A percentile compares a stretch with the other conserved stretches of the same genome.
Evolutionary conservation across 2,888 invertebrate genomes (phyloP).

Genomic region (Rhyacophila evoluta): DNA sequence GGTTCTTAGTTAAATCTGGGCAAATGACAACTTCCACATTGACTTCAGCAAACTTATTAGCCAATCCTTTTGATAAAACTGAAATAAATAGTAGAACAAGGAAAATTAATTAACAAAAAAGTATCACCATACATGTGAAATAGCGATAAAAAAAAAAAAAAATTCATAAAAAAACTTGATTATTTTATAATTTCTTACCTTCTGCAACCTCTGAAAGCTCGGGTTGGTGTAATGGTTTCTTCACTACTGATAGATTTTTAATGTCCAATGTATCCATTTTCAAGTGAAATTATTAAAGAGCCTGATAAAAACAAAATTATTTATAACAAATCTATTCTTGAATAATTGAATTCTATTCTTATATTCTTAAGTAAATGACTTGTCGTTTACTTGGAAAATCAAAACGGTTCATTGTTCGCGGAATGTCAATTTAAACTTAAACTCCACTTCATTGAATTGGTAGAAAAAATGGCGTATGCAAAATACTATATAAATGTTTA

Average conservation of each 20-base stretch:
- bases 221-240: constrained; percentile 73
- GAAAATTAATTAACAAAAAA: constrained; percentile 29
- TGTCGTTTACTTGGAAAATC: no score
- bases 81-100: constrained; percentile 56
- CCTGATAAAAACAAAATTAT: no score
- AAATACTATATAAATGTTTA: no score
- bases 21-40: constrained; percentile 83
- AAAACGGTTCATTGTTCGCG: no score
- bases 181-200: constrained; percentile 68
- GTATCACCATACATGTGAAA: no score
- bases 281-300: not conserved
- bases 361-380: no score
- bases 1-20: constrained; percentile 84
- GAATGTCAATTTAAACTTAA: no score
- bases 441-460: no score
- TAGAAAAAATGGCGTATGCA: no score
- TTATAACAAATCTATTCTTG: no score
- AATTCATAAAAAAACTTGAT: constrained; percentile 42
- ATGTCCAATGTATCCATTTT: constrained; percentile 60
- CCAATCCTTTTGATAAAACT: constrained; percentile 80
- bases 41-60: constrained; percentile 78
- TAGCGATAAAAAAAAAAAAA: no score
- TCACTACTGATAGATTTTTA: constrained; percentile 64
- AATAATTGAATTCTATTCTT: no score
- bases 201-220: constrained; percentile 75